Conservation (phyloP, 2,888 invertebrate genomes). For the Anthoptus insignis region DNA sequence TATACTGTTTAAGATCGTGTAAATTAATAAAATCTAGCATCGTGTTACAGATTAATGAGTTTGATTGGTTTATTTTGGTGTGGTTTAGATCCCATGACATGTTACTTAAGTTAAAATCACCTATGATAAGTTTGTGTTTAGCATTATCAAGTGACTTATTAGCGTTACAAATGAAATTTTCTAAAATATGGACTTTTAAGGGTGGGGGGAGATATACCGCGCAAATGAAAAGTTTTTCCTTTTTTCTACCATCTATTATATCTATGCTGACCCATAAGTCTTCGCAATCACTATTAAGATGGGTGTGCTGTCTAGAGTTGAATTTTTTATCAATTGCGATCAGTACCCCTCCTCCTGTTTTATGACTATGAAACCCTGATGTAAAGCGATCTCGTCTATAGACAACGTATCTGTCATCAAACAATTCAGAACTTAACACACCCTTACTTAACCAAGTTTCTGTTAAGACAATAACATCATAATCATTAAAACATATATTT, state of each 20-base stretch:
- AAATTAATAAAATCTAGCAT: conserved; percentile 10
- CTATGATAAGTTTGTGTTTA: conserved; percentile 8
- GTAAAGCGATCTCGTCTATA: background rate
- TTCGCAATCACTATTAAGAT: conserved; percentile 23
- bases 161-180: conserved; percentile 3
- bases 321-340: background rate
- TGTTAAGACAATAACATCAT: no score
- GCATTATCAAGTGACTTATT: conserved; percentile 1
- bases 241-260: background rate
- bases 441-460: no score
- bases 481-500: background rate
- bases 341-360: background rate
- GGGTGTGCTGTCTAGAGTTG: background rate
- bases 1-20: conserved; percentile 8
- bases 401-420: no score
- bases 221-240: conserved; percentile 12
- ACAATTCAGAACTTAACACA: no score
- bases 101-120: conserved; percentile 15
- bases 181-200: background rate
- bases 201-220: conserved; percentile 16
- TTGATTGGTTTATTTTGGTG: no score
- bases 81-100: conserved; percentile 7
- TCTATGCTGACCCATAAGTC: conserved; percentile 20
- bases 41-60: no score
- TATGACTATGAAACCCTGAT: background rate